Conservation (phyloP, 2,113 vertebrate genomes). For the Neolamprologus caudopunctatus region DNA sequence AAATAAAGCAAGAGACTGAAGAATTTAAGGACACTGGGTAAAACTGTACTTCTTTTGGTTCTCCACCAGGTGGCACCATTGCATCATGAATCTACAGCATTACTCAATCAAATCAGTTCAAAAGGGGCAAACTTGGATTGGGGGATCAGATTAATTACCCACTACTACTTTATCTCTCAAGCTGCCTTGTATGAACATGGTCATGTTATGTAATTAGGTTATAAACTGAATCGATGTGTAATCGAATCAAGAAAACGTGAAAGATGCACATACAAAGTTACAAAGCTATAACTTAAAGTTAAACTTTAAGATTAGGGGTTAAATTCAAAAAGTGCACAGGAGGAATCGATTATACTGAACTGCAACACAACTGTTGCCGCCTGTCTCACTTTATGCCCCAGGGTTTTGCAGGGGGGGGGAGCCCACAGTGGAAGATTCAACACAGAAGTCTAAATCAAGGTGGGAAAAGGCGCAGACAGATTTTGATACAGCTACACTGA, state of each 20-base stretch:
- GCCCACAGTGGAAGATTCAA: not conserved
- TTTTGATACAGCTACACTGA: not conserved
- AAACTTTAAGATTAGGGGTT: not conserved
- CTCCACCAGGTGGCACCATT: slow-evolving; percentile 16
- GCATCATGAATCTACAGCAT: not conserved
- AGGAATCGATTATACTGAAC: not conserved
- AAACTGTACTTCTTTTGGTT: not conserved
- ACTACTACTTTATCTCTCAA: not conserved
- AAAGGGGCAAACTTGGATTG: not conserved
- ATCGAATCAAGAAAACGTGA: not conserved
- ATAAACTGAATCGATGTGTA: not conserved
- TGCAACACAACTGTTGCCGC: not conserved
- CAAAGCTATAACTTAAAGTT: not conserved
- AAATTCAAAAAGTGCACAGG: not conserved
- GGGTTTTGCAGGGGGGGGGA: not conserved
- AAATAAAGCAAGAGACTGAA: not conserved
- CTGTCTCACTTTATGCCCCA: not conserved
- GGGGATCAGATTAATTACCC: not conserved
- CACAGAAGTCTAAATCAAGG: not conserved
- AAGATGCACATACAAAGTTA: not conserved
- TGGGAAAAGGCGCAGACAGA: too few relatives aligned
- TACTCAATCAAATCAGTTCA: not conserved
- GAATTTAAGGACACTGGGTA: not conserved
- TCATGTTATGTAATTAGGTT: not conserved
- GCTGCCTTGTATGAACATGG: not conserved